Evolutionary conservation across 1,140 invertebrate species (phyloP).

Genomic region (Yoshiicerus persimilis): DNA sequence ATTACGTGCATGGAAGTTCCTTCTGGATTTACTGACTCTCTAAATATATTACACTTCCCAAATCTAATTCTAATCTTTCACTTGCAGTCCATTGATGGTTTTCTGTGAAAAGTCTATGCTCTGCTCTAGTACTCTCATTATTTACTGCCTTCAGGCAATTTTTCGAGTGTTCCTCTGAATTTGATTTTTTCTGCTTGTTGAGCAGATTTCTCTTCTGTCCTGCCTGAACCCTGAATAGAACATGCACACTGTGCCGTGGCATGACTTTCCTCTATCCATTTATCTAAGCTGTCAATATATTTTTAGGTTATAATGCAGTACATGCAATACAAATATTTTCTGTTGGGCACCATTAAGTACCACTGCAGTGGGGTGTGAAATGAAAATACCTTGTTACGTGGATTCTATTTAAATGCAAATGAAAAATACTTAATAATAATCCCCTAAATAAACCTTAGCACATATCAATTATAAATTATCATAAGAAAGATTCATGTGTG

Average conservation of each 20-base stretch:
- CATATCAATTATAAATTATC: neutral
- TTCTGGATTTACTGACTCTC: neutral
- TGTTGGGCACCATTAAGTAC: no score
- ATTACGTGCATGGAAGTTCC: neutral
- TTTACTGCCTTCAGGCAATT: constrained; percentile 1
- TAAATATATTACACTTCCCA: constrained; percentile 14
- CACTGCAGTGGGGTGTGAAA: neutral
- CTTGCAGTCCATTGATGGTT: neutral
- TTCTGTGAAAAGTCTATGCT: neutral
- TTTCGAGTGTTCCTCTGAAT: neutral
- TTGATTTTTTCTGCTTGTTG: neutral
- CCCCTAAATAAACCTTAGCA: neutral
- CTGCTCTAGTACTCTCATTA: neutral
- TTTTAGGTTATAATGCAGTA: neutral
- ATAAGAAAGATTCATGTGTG: neutral
- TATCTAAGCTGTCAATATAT: neutral
- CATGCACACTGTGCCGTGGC: neutral
- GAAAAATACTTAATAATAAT: neutral
- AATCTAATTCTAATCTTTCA: constrained; percentile 11
- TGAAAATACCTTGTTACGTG: neutral
- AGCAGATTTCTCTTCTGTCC: neutral
- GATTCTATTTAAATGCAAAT: neutral
- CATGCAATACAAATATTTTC: neutral
- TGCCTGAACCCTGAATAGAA: no score
- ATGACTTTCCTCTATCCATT: neutral